These are phyloP conservation scores for Lanistes nyassanus DNA, from an alignment of 1,140 invertebrate species.

Conservation along the genomic window DNA sequence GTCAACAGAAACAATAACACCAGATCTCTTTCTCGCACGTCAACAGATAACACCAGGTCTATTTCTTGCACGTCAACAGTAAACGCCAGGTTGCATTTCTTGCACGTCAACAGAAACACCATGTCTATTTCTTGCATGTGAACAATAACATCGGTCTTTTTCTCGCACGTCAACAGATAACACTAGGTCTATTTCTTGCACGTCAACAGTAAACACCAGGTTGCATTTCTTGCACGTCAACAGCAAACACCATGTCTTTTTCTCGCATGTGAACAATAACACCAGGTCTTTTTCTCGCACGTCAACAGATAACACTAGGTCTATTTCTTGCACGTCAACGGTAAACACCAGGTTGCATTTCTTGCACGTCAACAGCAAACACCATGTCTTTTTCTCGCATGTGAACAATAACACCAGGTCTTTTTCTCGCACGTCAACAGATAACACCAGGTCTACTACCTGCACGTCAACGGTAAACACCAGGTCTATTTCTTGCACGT, in stretches of 20 bases:
- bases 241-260: slow-evolving; percentile 29
- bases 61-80: neutral
- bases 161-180: too few relatives aligned
- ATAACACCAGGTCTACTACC: too few relatives aligned
- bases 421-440: too few relatives aligned
- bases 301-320: neutral
- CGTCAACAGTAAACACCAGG: too few relatives aligned
- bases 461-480: too few relatives aligned
- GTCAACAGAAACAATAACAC: neutral
- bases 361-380: neutral
- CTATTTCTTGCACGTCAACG: neutral
- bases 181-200: too few relatives aligned
- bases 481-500: too few relatives aligned
- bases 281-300: neutral
- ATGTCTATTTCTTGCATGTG: slow-evolving; percentile 1
- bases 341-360: neutral
- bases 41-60: neutral
- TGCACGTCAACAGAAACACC: neutral
- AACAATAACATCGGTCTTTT: neutral
- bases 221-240: too few relatives aligned
- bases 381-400: slow-evolving; percentile 5
- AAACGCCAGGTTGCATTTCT: neutral
- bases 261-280: neutral
- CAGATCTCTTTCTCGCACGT: neutral
- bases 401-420: neutral